Evolutionary conservation across 2,888 invertebrate genomes (phyloP).

Genomic region (Hypena proboscidalis): DNA sequence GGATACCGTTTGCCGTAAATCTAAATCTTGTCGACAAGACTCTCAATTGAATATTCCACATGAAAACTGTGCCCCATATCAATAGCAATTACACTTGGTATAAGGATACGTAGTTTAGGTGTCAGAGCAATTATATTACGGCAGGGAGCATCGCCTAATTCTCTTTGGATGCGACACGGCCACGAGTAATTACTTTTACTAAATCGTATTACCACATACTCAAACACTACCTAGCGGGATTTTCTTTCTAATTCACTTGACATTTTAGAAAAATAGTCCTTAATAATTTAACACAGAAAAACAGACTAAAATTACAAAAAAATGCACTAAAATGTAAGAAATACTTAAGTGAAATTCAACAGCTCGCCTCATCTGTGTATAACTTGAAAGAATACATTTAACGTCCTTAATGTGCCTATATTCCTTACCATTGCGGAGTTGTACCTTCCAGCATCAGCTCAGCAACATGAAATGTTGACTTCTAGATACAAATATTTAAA

Average conservation of each 20-base stretch:
- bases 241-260: slow-evolving; percentile 18
- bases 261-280: no score
- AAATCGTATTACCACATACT: slow-evolving; percentile 44
- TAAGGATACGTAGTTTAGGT: slow-evolving; percentile 9
- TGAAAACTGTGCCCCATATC: slow-evolving; percentile 9
- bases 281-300: no score
- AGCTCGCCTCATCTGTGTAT: no score
- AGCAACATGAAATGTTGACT: no score
- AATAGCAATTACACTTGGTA: slow-evolving; percentile 14
- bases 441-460: no score
- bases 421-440: no score
- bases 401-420: no score
- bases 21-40: neutral
- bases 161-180: slow-evolving; percentile 39
- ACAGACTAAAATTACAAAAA: no score
- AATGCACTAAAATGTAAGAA: no score
- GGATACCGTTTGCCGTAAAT: neutral
- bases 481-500: no score
- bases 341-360: no score
- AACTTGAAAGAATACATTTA: no score
- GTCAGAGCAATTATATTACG: slow-evolving; percentile 26
- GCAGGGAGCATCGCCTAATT: slow-evolving; percentile 32
- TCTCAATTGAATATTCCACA: neutral
- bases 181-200: slow-evolving; percentile 44
- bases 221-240: slow-evolving; percentile 28